A percentile compares a stretch with the other conserved stretches of the same genome.
These are phyloP conservation scores for Rostratula benghalensis DNA, from an alignment of 2,113 vertebrate genomes.

Conservation along the genomic window DNA sequence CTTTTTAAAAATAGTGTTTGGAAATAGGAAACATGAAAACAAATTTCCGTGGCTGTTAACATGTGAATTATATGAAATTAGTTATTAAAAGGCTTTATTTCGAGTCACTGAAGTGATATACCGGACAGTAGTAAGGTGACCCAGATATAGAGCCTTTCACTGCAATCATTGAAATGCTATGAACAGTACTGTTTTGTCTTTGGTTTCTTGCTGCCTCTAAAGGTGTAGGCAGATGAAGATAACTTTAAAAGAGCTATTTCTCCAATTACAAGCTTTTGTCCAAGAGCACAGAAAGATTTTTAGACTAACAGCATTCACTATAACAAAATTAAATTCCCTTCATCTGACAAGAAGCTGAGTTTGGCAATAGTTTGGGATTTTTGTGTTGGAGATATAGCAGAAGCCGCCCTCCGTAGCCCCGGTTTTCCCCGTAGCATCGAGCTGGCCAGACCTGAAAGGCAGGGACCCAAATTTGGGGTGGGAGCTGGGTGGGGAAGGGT, in stretches of 20 bases:
- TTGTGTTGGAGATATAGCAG: neutral
- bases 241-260: conserved; percentile 72
- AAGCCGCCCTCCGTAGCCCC: neutral
- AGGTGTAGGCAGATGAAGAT: conserved; percentile 77
- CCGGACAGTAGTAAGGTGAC: conserved; percentile 69
- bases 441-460: neutral
- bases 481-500: neutral
- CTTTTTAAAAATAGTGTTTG: neutral
- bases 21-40: neutral
- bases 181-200: conserved; percentile 78
- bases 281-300: conserved; percentile 73
- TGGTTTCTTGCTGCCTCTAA: conserved; percentile 64
- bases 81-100: conserved; percentile 61
- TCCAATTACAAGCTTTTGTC: conserved; percentile 80
- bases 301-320: conserved; percentile 66
- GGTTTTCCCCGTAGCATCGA: neutral
- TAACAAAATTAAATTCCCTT: conserved; percentile 77
- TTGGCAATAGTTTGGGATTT: conserved; percentile 4
- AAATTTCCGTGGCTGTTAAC: conserved; percentile 31
- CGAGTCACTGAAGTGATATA: conserved; percentile 61
- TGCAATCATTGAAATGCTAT: conserved; percentile 66
- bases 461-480: rapidly evolving
- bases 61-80: conserved; percentile 40
- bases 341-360: conserved; percentile 58
- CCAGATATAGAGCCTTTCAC: conserved; percentile 69